phyloP scores from a whole-genome alignment of 2,888 invertebrate species.

The Prosopocoilus inquinatus region DNA sequence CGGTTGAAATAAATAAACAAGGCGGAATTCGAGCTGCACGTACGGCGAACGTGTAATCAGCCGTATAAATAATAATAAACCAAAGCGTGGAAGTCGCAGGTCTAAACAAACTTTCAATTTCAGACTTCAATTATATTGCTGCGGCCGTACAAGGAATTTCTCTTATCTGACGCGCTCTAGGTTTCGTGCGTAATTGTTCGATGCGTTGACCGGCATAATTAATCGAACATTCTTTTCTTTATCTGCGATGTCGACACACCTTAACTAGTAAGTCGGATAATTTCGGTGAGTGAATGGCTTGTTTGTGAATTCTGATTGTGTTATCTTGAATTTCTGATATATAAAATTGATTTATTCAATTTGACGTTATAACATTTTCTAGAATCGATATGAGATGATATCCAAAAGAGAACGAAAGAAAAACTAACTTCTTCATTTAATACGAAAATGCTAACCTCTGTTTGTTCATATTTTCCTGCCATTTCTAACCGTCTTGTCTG shows the following conservation, averaged over 20 bases:
- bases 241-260: not conserved
- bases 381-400: too few relatives aligned
- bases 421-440: too few relatives aligned
- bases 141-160: not conserved
- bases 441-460: too few relatives aligned
- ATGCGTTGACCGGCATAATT: conserved; percentile 1
- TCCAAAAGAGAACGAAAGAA: too few relatives aligned
- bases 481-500: too few relatives aligned
- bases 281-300: too few relatives aligned
- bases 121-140: not conserved
- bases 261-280: too few relatives aligned
- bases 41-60: not conserved
- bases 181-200: not conserved
- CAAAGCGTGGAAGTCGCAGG: not conserved
- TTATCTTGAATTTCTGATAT: too few relatives aligned
- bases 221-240: not conserved
- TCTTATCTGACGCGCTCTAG: not conserved
- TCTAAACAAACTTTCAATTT: not conserved
- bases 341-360: too few relatives aligned
- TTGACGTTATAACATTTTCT: too few relatives aligned
- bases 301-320: too few relatives aligned
- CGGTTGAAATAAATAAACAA: not conserved
- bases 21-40: not conserved
- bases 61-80: not conserved
- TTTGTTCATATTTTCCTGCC: too few relatives aligned